Percentiles rank a stretch among this genome's conserved stretches.
These are phyloP conservation scores for Scalopus aquaticus DNA, from an alignment of 2,113 vertebrate species.

Conservation along the genomic window DNA sequence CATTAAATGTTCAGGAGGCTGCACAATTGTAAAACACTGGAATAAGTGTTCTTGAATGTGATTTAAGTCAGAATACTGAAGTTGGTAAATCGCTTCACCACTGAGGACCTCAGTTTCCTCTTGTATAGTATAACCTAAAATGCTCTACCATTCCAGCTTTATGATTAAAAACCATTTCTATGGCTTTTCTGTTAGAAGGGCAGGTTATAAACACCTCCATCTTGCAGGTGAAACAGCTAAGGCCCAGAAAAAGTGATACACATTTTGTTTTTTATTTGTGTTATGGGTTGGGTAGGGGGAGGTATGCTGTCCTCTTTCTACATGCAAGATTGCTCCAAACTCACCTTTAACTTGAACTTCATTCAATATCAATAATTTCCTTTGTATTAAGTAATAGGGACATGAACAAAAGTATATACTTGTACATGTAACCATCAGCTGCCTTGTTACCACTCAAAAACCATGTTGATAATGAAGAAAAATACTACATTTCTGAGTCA, in stretches of 20 bases:
- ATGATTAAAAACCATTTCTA: constrained; percentile 26
- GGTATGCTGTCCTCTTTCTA: background rate
- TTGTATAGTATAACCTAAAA: background rate
- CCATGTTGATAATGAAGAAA: constrained; percentile 38
- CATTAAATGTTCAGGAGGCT: background rate
- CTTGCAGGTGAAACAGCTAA: background rate
- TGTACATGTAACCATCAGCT: background rate
- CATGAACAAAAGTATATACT: background rate
- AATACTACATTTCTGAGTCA: constrained; percentile 58
- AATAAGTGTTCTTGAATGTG: background rate
- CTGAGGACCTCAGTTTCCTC: background rate
- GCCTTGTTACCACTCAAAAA: background rate
- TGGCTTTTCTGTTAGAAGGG: background rate
- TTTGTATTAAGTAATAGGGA: background rate
- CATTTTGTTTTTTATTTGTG: constrained; percentile 1
- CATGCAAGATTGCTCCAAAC: background rate
- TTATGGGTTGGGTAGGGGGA: background rate
- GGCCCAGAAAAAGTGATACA: background rate
- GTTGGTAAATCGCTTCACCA: background rate
- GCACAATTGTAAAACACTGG: background rate
- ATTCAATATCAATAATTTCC: background rate
- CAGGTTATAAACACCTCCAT: background rate
- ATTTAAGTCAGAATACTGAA: constrained; percentile 5
- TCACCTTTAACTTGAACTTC: background rate
- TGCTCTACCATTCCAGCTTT: background rate